Evolutionary conservation across 2,888 invertebrate genomes (phyloP).

Genomic region (Ochropacha duplaris): DNA sequence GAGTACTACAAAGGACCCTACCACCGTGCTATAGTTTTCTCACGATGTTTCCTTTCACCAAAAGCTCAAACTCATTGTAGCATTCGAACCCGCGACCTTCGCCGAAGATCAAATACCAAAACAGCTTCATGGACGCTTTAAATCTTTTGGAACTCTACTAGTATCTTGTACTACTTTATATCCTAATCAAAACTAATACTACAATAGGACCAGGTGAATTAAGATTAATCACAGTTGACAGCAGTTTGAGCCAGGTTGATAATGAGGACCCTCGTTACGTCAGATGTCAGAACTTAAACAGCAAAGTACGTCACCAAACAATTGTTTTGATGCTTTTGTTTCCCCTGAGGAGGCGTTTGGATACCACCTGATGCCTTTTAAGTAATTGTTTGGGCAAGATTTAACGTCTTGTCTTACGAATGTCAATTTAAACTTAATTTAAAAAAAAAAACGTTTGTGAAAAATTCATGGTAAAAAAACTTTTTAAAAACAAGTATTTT

Average conservation of each 20-base stretch:
- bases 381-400: not conserved
- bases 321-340: constrained; percentile 1
- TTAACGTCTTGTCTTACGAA: not conserved
- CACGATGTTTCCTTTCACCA: too few species aligned
- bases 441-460: too few species aligned
- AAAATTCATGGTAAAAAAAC: too few species aligned
- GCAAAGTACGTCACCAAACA: constrained; percentile 4
- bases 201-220: constrained; percentile 34
- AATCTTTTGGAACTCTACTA: too few species aligned
- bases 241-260: constrained; percentile 36
- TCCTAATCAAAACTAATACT: constrained; percentile 39
- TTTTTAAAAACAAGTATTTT: too few species aligned
- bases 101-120: too few species aligned
- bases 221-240: constrained; percentile 54
- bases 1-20: too few species aligned
- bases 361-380: not conserved
- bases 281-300: not conserved
- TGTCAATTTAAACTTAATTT: too few species aligned
- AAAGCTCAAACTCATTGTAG: too few species aligned
- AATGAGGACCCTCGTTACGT: constrained; percentile 18
- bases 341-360: not conserved
- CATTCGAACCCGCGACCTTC: too few species aligned
- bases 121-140: too few species aligned
- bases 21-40: too few species aligned
- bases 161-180: not conserved